Evolutionary conservation across 2,888 invertebrate species (phyloP).

Genomic region (Thymelicus acteon): DNA sequence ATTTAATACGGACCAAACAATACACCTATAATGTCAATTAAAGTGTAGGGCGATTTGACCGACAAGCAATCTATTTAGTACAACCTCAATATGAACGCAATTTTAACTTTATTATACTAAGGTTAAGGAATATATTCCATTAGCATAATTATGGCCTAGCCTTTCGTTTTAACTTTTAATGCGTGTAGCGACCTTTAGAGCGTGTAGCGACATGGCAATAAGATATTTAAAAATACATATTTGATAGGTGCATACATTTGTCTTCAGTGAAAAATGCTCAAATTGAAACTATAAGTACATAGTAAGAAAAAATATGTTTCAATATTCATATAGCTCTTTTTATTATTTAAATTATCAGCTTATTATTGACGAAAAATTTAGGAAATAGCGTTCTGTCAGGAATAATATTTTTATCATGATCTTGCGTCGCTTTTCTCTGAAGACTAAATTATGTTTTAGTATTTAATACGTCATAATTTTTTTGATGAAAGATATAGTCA

Average conservation of each 20-base stretch:
- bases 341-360: too few relatives aligned
- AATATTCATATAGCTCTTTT: too few relatives aligned
- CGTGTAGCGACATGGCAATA: too few relatives aligned
- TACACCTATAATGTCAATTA: conserved; percentile 72
- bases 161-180: too few relatives aligned
- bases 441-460: background rate
- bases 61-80: conserved; percentile 34
- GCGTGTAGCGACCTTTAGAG: too few relatives aligned
- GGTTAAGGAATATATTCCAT: conserved; percentile 30
- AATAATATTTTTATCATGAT: too few relatives aligned
- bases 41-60: conserved; percentile 52
- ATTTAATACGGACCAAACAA: conserved; percentile 62
- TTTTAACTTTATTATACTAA: conserved; percentile 2
- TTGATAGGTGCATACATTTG: background rate
- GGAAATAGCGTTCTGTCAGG: too few relatives aligned
- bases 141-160: conserved; percentile 18
- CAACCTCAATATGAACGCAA: conserved; percentile 25
- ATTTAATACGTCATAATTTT: too few relatives aligned
- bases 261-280: conserved; percentile 3
- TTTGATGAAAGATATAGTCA: too few relatives aligned
- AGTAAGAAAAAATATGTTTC: background rate
- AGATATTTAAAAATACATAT: too few relatives aligned
- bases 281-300: background rate
- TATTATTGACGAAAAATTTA: too few relatives aligned
- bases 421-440: too few relatives aligned